phyloP scores from a whole-genome alignment of 23 tunicate species.

The Botrylloides violaceus region DNA sequence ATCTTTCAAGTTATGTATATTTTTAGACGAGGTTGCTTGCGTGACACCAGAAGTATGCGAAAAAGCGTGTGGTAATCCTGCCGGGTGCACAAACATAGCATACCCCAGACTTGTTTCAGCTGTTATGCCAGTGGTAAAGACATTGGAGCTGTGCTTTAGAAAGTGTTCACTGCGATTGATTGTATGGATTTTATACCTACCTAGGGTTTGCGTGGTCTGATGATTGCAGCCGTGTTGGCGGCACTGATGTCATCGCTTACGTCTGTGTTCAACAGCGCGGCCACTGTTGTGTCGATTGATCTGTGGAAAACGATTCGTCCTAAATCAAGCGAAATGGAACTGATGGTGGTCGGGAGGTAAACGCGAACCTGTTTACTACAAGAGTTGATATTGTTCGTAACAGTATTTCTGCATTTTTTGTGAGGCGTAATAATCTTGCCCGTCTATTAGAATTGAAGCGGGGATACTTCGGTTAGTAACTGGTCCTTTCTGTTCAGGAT shows the following conservation, averaged over 20 bases:
- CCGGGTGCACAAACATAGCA: constrained; percentile 41
- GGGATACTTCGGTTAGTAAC: too few relatives aligned
- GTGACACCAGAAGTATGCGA: constrained; percentile 29
- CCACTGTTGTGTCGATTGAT: constrained; percentile 22
- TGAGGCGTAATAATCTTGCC: too few relatives aligned
- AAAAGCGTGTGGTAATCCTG: constrained; percentile 24
- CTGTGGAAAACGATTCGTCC: constrained; percentile 17
- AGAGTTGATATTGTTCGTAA: too few relatives aligned
- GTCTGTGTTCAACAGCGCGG: constrained; percentile 28
- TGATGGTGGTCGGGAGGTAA: constrained; percentile 21
- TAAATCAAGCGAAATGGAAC: constrained; percentile 9
- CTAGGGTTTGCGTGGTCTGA: constrained; percentile 25
- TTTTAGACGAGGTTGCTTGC: constrained; percentile 35
- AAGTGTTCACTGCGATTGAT: neutral
- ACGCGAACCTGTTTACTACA: too few relatives aligned
- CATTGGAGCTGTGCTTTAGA: neutral
- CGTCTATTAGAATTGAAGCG: too few relatives aligned
- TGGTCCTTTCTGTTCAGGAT: too few relatives aligned
- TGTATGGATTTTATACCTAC: neutral
- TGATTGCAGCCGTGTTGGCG: constrained; percentile 28
- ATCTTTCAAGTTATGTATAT: neutral
- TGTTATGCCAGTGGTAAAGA: constrained; percentile 24
- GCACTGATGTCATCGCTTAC: constrained; percentile 28
- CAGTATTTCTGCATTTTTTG: too few relatives aligned
- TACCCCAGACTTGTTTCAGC: constrained; percentile 28